Evolutionary conservation across 1,140 invertebrate genomes (phyloP).

Genomic region (Bombus superbus): DNA sequence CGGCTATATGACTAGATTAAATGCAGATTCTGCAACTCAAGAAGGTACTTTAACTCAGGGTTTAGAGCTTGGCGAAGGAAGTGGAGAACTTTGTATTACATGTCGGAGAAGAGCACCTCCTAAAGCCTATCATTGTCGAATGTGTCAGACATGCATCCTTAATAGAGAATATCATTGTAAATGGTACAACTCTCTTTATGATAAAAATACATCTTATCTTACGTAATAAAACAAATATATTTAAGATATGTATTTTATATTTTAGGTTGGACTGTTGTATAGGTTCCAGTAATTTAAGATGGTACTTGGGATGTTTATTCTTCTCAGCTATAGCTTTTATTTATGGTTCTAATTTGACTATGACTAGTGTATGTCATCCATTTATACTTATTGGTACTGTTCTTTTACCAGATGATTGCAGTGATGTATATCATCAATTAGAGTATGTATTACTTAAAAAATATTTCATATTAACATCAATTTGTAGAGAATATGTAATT

Average conservation of each 20-base stretch:
- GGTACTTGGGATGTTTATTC: slow-evolving; percentile 85
- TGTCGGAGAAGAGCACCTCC: slow-evolving; percentile 76
- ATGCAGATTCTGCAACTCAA: slow-evolving; percentile 77
- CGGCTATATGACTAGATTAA: slow-evolving; percentile 84
- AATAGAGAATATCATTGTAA: slow-evolving; percentile 80
- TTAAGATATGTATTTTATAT: slow-evolving; percentile 25
- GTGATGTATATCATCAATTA: slow-evolving; percentile 87
- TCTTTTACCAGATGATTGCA: slow-evolving; percentile 88
- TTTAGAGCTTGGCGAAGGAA: slow-evolving; percentile 78
- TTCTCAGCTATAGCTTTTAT: slow-evolving; percentile 85
- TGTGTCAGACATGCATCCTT: slow-evolving; percentile 79
- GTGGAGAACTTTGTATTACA: slow-evolving; percentile 77
- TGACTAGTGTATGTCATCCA: slow-evolving; percentile 89
- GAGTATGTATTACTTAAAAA: slow-evolving; percentile 82
- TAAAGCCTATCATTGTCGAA: slow-evolving; percentile 76
- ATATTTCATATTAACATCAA: not conserved
- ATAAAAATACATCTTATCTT: not conserved
- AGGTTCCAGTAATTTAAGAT: slow-evolving; percentile 85
- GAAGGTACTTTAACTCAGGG: slow-evolving; percentile 67
- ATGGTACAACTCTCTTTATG: slow-evolving; percentile 69
- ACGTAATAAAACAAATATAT: not conserved
- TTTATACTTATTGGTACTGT: slow-evolving; percentile 85
- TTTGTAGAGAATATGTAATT: not conserved
- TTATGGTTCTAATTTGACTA: slow-evolving; percentile 87
- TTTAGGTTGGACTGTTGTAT: slow-evolving; percentile 89